Conservation (phyloP, 2,888 invertebrate species). For the Heteropelma amictum region DNA sequence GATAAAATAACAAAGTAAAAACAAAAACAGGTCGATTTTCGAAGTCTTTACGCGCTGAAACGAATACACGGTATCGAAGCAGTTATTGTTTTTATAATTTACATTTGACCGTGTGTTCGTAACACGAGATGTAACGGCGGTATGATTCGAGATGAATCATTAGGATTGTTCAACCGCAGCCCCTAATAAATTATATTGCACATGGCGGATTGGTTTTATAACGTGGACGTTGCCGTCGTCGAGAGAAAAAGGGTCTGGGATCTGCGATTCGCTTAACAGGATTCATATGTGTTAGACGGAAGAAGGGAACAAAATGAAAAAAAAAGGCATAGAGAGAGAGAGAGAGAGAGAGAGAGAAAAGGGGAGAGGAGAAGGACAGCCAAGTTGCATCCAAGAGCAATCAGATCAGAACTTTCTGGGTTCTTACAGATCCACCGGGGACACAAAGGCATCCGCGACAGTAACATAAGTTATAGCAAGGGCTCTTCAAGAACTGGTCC, state of each 20-base stretch:
- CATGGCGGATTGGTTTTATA: slow-evolving; percentile 58
- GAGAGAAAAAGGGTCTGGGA: background rate
- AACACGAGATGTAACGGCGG: no score
- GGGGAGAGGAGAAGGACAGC: background rate
- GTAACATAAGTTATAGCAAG: slow-evolving; percentile 65
- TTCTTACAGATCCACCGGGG: slow-evolving; percentile 30
- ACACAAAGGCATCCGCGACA: slow-evolving; percentile 65
- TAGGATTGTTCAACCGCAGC: slow-evolving; percentile 43
- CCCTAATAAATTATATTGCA: slow-evolving; percentile 59
- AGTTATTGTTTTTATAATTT: no score
- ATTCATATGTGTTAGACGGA: no score
- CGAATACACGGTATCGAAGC: no score
- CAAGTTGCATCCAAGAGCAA: slow-evolving; percentile 27
- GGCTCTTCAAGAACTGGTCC: slow-evolving; percentile 48
- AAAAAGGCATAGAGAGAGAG: background rate
- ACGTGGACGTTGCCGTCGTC: slow-evolving; percentile 38
- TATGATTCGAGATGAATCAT: slow-evolving; percentile 57
- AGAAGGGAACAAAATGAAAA: no score
- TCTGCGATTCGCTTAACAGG: slow-evolving; percentile 29
- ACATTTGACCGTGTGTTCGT: no score
- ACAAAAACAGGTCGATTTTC: no score
- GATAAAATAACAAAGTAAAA: no score
- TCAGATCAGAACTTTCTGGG: slow-evolving; percentile 24
- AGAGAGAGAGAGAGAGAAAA: background rate
- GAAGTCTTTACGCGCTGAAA: no score